Percentiles rank a stretch among this genome's conserved stretches.
phyloP scores from a whole-genome alignment of 1,140 invertebrate genomes.

The Globodera ellingtonae region DNA sequence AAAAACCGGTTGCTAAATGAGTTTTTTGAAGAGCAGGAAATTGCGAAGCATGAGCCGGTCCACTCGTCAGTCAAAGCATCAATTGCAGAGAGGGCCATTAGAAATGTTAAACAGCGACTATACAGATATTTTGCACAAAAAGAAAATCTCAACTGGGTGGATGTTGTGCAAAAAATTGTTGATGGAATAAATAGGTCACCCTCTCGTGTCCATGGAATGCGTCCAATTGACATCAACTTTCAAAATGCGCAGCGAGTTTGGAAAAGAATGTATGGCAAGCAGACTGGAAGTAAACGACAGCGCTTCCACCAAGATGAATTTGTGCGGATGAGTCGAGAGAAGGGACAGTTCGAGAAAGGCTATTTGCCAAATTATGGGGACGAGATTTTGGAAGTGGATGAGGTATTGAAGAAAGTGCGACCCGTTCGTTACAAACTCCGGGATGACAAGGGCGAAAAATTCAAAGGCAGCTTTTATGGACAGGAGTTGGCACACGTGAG shows the following conservation, averaged over 20 bases:
- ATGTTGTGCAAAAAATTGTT: slow-evolving; percentile 13
- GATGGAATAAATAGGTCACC: background rate
- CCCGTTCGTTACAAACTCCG: too few species aligned
- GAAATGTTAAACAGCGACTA: slow-evolving; percentile 8
- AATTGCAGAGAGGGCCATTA: background rate
- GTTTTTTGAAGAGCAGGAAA: background rate
- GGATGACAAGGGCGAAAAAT: too few species aligned
- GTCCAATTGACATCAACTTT: slow-evolving; percentile 8
- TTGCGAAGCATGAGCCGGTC: background rate
- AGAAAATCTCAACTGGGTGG: background rate
- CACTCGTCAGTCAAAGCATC: slow-evolving; percentile 8
- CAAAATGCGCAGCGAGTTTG: slow-evolving; percentile 13
- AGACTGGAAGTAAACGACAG: too few species aligned
- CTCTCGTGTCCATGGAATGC: slow-evolving; percentile 1
- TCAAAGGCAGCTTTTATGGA: background rate
- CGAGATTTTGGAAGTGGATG: too few species aligned
- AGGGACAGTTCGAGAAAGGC: too few species aligned
- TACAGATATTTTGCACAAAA: slow-evolving; percentile 12
- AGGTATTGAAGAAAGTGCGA: too few species aligned
- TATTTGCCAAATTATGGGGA: too few species aligned
- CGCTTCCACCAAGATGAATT: too few species aligned
- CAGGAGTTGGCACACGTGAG: background rate
- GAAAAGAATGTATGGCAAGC: background rate
- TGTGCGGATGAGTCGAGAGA: too few species aligned
- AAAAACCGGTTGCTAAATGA: background rate